Conservation (phyloP, 2,797 vertebrate genomes). For the Pseudochirops corinnae region DNA sequence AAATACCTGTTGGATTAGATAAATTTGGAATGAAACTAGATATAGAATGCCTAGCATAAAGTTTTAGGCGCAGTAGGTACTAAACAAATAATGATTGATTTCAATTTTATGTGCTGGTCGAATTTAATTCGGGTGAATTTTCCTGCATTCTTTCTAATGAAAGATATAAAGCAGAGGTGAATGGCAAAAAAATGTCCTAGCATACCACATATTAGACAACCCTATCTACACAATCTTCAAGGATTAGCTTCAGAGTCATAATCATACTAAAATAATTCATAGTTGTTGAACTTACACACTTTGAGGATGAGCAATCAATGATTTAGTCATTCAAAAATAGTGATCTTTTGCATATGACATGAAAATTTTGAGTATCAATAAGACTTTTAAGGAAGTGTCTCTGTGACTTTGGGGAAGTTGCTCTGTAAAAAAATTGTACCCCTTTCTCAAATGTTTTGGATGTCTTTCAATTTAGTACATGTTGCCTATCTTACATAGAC, state of each 20-base stretch:
- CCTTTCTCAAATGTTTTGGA: neutral
- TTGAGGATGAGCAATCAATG: conserved; percentile 35
- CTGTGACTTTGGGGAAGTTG: neutral
- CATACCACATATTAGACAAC: conserved; percentile 13
- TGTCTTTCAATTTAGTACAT: neutral
- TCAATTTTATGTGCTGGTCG: conserved; percentile 22
- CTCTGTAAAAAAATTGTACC: conserved; percentile 29
- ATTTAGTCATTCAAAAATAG: conserved; percentile 34
- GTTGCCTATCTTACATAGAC: neutral
- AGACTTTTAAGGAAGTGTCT: conserved; percentile 33
- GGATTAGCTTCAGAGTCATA: conserved; percentile 30
- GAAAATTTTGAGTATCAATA: neutral
- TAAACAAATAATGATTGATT: conserved; percentile 15
- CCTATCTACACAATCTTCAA: conserved; percentile 47
- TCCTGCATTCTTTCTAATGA: neutral
- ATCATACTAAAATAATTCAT: conserved; percentile 47
- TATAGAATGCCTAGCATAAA: neutral
- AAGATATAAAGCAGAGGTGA: neutral
- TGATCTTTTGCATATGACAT: conserved; percentile 43
- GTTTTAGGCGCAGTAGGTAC: neutral
- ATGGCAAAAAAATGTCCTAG: conserved; percentile 25
- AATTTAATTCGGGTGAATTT: neutral
- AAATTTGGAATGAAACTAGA: neutral
- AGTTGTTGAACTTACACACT: conserved; percentile 48
- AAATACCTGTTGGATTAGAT: neutral